phyloP scores from a whole-genome alignment of 1,140 invertebrate genomes.

The Brachionus sp. region DNA sequence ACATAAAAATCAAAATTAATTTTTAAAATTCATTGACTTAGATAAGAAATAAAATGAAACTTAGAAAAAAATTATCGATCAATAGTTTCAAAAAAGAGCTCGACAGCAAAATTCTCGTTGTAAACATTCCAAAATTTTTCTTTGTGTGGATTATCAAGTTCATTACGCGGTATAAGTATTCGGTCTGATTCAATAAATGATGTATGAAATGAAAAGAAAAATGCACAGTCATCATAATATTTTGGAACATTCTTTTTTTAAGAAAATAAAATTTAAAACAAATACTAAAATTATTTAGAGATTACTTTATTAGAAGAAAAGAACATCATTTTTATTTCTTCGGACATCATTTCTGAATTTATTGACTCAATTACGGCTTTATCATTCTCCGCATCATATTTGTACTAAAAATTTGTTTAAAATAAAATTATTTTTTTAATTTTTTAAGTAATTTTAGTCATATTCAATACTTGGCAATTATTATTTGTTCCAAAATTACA shows the following conservation, averaged over 20 bases:
- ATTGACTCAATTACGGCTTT: conserved; percentile 52
- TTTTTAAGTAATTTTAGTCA: conserved; percentile 43
- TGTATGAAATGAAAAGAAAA: conserved; percentile 65
- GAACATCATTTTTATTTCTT: conserved; percentile 61
- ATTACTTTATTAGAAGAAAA: conserved; percentile 49
- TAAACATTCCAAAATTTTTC: conserved; percentile 61
- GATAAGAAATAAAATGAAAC: background rate
- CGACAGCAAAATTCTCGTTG: conserved; percentile 58
- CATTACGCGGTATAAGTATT: conserved; percentile 57
- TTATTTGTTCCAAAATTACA: conserved; percentile 56
- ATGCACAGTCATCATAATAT: conserved; percentile 63
- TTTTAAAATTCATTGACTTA: background rate
- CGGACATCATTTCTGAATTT: conserved; percentile 49
- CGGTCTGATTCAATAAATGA: conserved; percentile 60
- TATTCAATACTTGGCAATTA: conserved; percentile 59
- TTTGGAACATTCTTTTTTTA: conserved; percentile 58
- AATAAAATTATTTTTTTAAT: background rate
- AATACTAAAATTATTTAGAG: background rate
- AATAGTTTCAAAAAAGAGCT: conserved; percentile 54
- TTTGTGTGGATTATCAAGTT: conserved; percentile 65
- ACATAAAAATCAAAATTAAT: background rate
- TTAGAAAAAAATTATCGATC: conserved; percentile 25
- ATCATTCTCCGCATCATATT: conserved; percentile 54
- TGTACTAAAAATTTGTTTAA: conserved; percentile 46
- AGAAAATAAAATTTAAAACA: conserved; percentile 29